These are phyloP conservation scores for Ceyx margarethae DNA, from an alignment of 2,113 vertebrate species.

Conservation along the genomic window DNA sequence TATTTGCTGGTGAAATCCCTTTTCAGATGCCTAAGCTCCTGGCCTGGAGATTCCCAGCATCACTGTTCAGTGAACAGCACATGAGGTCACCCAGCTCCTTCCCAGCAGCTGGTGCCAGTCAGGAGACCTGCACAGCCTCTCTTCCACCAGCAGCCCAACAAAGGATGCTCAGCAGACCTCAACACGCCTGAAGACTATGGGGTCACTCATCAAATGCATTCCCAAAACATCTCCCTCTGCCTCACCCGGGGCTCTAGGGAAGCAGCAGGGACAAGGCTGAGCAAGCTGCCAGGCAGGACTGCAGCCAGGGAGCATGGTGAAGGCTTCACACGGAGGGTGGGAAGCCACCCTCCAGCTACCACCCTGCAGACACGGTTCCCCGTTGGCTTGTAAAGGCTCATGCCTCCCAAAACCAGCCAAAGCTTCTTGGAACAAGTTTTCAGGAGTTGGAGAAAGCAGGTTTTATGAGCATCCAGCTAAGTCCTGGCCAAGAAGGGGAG, in stretches of 20 bases:
- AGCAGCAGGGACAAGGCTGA: background rate
- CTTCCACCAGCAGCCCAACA: background rate
- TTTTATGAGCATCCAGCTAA: background rate
- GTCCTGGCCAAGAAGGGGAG: background rate
- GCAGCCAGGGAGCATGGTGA: accelerated
- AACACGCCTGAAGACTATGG: too few relatives aligned
- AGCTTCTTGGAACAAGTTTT: background rate
- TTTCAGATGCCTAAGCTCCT: background rate
- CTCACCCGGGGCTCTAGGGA: background rate
- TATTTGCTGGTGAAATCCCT: background rate
- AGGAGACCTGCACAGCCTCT: background rate
- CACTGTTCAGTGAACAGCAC: accelerated
- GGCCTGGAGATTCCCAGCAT: background rate
- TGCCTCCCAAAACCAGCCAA: background rate
- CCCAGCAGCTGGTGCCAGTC: background rate
- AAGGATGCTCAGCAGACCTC: background rate
- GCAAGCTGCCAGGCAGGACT: background rate
- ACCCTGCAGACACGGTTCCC: background rate
- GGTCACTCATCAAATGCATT: accelerated
- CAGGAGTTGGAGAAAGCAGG: background rate
- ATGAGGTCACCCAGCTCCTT: background rate
- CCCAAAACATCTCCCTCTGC: background rate
- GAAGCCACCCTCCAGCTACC: background rate
- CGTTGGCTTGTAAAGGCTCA: background rate
- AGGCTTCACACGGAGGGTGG: background rate